These are phyloP conservation scores for Ambastaia sidthimunki DNA, from an alignment of 2,797 vertebrate genomes.

Conservation along the genomic window DNA sequence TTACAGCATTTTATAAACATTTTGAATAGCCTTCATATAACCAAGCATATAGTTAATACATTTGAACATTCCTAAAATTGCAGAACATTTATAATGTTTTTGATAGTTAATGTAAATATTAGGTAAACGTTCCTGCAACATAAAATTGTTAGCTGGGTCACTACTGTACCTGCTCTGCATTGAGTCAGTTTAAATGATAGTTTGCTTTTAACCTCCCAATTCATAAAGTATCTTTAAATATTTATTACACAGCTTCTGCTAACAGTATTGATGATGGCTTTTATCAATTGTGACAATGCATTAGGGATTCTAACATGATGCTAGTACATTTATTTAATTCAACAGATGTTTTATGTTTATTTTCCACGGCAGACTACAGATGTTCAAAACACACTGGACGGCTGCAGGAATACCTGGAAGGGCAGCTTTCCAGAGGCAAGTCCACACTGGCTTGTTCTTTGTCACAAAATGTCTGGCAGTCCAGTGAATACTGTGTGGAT, in stretches of 20 bases:
- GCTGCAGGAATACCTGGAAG: conserved; percentile 14
- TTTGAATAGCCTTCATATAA: too few species aligned
- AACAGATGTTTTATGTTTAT: neutral
- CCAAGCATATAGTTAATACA: too few species aligned
- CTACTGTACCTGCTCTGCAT: neutral
- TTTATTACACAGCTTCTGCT: conserved; percentile 11
- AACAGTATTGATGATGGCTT: conserved; percentile 1
- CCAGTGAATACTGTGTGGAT: conserved; percentile 31
- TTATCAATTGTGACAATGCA: neutral
- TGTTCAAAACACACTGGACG: conserved; percentile 1
- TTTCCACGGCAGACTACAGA: too few species aligned
- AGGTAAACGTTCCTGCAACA: too few species aligned
- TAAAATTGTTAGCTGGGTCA: neutral
- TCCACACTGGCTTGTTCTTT: conserved; percentile 13
- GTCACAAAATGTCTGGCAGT: conserved; percentile 26
- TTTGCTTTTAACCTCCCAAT: neutral
- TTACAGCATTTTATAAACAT: too few species aligned
- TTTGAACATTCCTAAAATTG: too few species aligned
- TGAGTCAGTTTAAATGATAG: neutral
- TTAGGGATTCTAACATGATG: neutral
- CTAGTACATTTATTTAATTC: neutral
- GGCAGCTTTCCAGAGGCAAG: neutral
- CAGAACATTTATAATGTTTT: too few species aligned
- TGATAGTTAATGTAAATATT: too few species aligned
- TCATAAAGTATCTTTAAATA: conserved; percentile 25